Evolutionary conservation across 2,888 invertebrate genomes (phyloP).

Genomic region (Tuta absoluta): DNA sequence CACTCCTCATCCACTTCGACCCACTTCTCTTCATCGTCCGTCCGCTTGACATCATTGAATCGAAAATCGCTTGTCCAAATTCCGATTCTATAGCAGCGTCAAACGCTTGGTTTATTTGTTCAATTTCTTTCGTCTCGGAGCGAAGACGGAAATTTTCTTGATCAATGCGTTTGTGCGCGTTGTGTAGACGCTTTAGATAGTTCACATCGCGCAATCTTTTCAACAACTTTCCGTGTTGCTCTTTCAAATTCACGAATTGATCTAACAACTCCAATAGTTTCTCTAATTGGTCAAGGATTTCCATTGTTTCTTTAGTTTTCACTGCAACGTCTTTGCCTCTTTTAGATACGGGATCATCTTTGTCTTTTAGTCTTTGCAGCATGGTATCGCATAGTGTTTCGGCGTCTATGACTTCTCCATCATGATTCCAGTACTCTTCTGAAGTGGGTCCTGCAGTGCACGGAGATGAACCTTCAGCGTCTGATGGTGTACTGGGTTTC

Average conservation of each 20-base stretch:
- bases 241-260: constrained; percentile 86
- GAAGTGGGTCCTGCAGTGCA: constrained; percentile 66
- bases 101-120: constrained; percentile 71
- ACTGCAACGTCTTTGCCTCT: constrained; percentile 80
- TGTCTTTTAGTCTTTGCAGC: constrained; percentile 65
- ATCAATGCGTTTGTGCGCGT: constrained; percentile 78
- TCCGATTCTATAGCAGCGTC: constrained; percentile 83
- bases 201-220: constrained; percentile 87
- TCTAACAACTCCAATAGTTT: constrained; percentile 89
- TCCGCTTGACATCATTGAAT: constrained; percentile 82
- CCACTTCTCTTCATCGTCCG: constrained; percentile 75
- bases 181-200: constrained; percentile 84
- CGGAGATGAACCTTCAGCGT: constrained; percentile 71
- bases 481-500: constrained; percentile 65
- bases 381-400: constrained; percentile 67
- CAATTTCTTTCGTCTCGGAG: constrained; percentile 62
- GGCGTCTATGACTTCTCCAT: constrained; percentile 58
- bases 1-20: constrained; percentile 76
- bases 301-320: constrained; percentile 81
- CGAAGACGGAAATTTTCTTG: constrained; percentile 65
- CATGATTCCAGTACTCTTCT: constrained; percentile 60
- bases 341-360: constrained; percentile 71
- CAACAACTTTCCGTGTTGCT: constrained; percentile 86
- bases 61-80: constrained; percentile 83
- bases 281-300: constrained; percentile 89